Evolutionary conservation across 2,797 vertebrate genomes (phyloP).

Genomic region (Typhlichthys subterraneus): DNA sequence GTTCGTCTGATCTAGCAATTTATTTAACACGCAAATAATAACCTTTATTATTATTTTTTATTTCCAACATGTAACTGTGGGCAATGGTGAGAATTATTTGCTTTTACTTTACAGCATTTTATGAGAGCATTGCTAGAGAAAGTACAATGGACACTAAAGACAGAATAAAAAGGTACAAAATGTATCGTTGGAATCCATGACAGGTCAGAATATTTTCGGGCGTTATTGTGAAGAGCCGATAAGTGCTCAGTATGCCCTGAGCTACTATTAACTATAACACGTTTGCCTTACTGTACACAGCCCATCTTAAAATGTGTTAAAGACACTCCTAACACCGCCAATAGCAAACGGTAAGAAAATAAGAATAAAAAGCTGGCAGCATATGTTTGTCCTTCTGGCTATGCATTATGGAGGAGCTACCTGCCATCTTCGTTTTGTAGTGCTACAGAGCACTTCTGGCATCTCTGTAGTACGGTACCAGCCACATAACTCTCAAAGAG

Average conservation of each 20-base stretch:
- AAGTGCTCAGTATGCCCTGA: conserved; percentile 14
- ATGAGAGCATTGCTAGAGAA: not conserved
- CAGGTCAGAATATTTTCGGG: conserved; percentile 9
- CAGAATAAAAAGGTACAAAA: not conserved
- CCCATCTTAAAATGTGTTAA: conserved; percentile 28
- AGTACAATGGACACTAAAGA: not conserved
- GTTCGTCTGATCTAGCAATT: not conserved
- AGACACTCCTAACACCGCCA: conserved; percentile 29
- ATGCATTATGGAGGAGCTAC: conserved; percentile 62
- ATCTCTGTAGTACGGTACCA: conserved; percentile 20
- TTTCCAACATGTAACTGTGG: no score
- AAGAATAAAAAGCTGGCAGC: conserved; percentile 19
- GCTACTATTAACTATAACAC: conserved; percentile 14
- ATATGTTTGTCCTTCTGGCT: conserved; percentile 60
- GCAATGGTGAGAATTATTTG: no score
- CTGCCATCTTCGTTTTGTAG: conserved; percentile 50
- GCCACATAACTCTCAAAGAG: conserved; percentile 26
- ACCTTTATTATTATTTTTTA: no score
- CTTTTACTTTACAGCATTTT: no score
- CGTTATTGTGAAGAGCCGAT: conserved; percentile 11
- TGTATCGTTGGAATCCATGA: not conserved
- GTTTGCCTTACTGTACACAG: conserved; percentile 29
- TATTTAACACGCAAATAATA: no score
- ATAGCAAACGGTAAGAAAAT: conserved; percentile 39
- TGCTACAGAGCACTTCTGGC: conserved; percentile 28